phyloP scores from a whole-genome alignment of 92 coral and sea anemone species.

The Umimayanthus kanabou region DNA sequence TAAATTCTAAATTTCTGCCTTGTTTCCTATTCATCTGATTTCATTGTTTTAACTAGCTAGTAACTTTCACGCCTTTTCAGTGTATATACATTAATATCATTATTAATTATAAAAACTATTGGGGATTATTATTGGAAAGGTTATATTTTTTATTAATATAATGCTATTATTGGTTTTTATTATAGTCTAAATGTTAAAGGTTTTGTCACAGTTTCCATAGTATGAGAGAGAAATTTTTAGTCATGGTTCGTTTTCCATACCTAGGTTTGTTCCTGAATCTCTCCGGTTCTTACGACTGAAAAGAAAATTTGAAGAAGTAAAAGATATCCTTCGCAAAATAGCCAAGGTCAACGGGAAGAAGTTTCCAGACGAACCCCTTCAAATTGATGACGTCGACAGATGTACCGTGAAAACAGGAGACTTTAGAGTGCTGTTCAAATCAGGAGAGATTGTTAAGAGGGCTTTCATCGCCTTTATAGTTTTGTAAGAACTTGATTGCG shows the following conservation, averaged over 20 bases:
- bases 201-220: too few species aligned
- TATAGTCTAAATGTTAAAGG: too few species aligned
- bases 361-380: neutral
- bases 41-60: too few species aligned
- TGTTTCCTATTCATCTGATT: too few species aligned
- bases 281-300: constrained; percentile 1
- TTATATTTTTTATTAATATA: too few species aligned
- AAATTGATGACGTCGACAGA: neutral
- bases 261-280: neutral
- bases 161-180: too few species aligned
- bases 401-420: neutral
- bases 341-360: neutral
- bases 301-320: neutral
- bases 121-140: too few species aligned
- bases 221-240: neutral
- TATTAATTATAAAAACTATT: too few species aligned
- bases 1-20: too few species aligned
- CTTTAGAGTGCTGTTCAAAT: neutral
- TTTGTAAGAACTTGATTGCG: neutral
- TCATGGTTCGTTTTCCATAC: neutral
- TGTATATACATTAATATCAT: too few species aligned
- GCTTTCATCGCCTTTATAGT: neutral
- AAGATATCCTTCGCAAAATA: neutral
- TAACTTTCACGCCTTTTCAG: too few species aligned
- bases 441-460: neutral